Evolutionary conservation across 2,888 invertebrate species (phyloP).

Genomic region (Muscina levida): DNA sequence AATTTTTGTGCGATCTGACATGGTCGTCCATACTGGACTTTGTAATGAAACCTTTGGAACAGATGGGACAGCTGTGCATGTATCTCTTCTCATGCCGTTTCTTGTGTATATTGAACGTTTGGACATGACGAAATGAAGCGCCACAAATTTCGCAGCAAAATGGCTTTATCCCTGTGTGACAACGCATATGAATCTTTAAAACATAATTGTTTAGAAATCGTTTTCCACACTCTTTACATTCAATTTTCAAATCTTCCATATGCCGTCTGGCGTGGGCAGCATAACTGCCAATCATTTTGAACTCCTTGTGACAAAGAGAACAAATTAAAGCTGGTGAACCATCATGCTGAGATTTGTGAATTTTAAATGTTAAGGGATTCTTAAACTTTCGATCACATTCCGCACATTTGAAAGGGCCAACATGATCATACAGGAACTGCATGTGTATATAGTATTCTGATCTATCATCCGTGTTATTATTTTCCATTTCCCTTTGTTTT

Average conservation of each 20-base stretch:
- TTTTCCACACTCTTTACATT: conserved; percentile 55
- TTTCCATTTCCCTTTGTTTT: not conserved
- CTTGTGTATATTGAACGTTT: conserved; percentile 54
- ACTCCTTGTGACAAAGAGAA: conserved; percentile 55
- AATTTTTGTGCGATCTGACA: conserved; percentile 57
- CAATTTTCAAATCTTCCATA: conserved; percentile 52
- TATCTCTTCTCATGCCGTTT: conserved; percentile 55
- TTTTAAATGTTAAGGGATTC: conserved; percentile 50
- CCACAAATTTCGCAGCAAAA: conserved; percentile 64
- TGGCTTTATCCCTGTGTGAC: conserved; percentile 52
- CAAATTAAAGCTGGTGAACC: conserved; percentile 53
- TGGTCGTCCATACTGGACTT: conserved; percentile 54
- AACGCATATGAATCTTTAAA: conserved; percentile 56
- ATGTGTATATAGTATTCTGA: conserved; percentile 49
- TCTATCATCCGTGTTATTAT: not conserved
- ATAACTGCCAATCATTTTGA: conserved; percentile 40
- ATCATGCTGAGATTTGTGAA: conserved; percentile 59
- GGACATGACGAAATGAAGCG: conserved; percentile 48
- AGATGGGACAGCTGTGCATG: conserved; percentile 58
- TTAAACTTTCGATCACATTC: conserved; percentile 47
- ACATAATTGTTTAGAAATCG: conserved; percentile 47
- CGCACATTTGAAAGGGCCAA: conserved; percentile 55
- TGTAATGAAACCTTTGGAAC: conserved; percentile 58
- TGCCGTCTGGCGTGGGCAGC: conserved; percentile 58
- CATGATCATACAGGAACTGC: conserved; percentile 52